Percentiles rank a stretch among this genome's conserved stretches.
Evolutionary conservation across 2,797 vertebrate species (phyloP).

Genomic region (Okamejei kenojei): DNA sequence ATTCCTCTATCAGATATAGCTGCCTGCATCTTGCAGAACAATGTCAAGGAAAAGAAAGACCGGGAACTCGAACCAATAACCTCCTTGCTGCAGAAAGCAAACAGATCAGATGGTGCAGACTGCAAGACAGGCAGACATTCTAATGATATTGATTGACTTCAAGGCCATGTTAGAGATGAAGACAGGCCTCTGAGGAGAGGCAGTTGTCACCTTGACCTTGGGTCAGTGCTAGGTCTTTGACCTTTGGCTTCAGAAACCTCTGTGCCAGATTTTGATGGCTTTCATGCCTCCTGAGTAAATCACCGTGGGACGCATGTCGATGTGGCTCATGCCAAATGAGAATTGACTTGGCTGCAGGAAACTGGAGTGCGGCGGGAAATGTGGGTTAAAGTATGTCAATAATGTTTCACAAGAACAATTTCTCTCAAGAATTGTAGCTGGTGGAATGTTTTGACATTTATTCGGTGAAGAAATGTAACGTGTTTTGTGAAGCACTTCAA

Average conservation of each 20-base stretch:
- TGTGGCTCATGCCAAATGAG: constrained; percentile 73
- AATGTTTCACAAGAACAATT: constrained; percentile 89
- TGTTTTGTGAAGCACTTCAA: constrained; percentile 73
- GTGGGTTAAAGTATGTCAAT: constrained; percentile 93
- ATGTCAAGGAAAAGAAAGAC: constrained; percentile 51
- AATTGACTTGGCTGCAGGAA: constrained; percentile 75
- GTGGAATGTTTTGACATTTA: constrained; percentile 84
- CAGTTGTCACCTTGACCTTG: constrained; percentile 85
- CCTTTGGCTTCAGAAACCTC: constrained; percentile 60
- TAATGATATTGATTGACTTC: constrained; percentile 79
- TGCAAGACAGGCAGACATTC: constrained; percentile 57
- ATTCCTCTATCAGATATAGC: not conserved
- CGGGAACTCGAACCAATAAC: constrained; percentile 42
- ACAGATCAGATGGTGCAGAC: constrained; percentile 60
- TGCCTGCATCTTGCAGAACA: constrained; percentile 42
- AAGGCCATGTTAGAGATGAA: constrained; percentile 73
- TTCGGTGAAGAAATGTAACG: constrained; percentile 63
- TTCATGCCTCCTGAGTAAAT: constrained; percentile 54
- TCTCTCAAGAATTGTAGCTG: constrained; percentile 69
- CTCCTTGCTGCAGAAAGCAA: constrained; percentile 40
- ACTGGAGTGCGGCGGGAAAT: constrained; percentile 68
- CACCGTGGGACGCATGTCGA: constrained; percentile 55
- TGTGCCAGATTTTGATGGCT: constrained; percentile 53
- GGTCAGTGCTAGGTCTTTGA: constrained; percentile 63
- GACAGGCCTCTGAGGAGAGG: constrained; percentile 60